phyloP scores from a whole-genome alignment of 2,797 vertebrate genomes.

The Tympanoctomys barrerae region DNA sequence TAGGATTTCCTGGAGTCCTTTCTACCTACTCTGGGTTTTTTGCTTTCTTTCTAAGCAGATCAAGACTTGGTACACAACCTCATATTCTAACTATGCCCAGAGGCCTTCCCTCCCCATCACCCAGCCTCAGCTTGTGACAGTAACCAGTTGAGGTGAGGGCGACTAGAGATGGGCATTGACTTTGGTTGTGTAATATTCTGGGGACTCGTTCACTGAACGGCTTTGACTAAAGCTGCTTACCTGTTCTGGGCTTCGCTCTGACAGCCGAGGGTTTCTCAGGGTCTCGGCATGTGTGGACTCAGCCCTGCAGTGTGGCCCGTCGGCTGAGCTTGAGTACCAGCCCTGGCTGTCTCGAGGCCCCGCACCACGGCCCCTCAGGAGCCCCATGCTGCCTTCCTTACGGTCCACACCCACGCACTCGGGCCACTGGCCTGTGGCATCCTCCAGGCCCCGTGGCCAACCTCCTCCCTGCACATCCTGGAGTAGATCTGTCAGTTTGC shows the following conservation, averaged over 20 bases:
- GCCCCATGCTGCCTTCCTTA: not conserved
- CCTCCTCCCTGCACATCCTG: not conserved
- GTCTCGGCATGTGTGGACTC: not conserved
- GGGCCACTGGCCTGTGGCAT: not conserved
- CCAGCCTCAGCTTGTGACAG: not conserved
- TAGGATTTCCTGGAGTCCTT: conserved; percentile 69
- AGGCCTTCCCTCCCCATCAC: conserved; percentile 11
- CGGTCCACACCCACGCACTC: not conserved
- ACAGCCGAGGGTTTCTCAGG: not conserved
- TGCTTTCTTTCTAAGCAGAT: conserved; percentile 51
- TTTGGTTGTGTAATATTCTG: conserved; percentile 14
- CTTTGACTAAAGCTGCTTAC: not conserved
- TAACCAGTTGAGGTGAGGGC: conserved; percentile 16
- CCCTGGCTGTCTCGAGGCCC: not conserved
- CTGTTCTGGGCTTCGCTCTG: not conserved
- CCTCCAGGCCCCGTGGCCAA: not conserved
- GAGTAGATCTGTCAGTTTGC: not conserved
- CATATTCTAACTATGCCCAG: conserved; percentile 47
- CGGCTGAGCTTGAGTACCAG: not conserved
- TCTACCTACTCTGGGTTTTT: not conserved
- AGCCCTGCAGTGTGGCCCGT: no score
- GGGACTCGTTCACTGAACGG: not conserved
- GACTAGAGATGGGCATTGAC: conserved; percentile 40
- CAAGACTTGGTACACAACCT: not conserved
- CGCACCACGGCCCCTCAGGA: not conserved